Evolutionary conservation across 2,113 vertebrate species (phyloP), one percentile per base, ranked within the genome.

Genomic region (Vicugna pacos): DNA sequence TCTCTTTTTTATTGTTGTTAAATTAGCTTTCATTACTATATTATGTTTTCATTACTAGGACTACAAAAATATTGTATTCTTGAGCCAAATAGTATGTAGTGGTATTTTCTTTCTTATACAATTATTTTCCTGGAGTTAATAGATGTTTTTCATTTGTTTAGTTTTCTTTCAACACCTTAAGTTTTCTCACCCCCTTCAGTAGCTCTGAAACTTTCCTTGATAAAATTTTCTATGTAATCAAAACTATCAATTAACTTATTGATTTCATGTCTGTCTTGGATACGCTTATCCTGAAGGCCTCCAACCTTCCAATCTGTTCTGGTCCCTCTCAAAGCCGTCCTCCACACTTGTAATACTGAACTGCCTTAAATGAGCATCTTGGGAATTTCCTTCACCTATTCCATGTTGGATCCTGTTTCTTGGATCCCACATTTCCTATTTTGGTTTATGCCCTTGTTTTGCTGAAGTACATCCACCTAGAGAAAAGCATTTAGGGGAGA

Each of bases 361-460:
- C 62, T 9, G 10, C 17, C 6, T 93, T 76, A 88, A 67, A 75
- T 38, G n/a, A 76, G n/a, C 2, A 48, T 60, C 7, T 81, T 91
- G 80, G 67, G 48, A 86, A 87, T 82, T 95, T 54, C 38, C 35
- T 97, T 77, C 48, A 64, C 20, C 48, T 69, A 42, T 38, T 82
- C 38, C 32, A n/a, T 28, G 13, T 70, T 62, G 5, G 38, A 89
- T 56, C 35, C 54, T 87, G 22, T 91, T 95, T 93, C 54, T 87
- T 81, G 67, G 42, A 76, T 64, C 35, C 5, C 3, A 20, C 6
- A 16, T 73, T 80, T 73, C 28, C 67, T 80, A 28, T 82, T 73
- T 91, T 94, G 62, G 30, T 95, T 96, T 96, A 56, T 7, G 5
- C 22, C 56, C 17, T 93, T 46, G 10, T 77, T 94, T 94, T 95